phyloP scores from a whole-genome alignment of 92 coral and sea anemone species.

The Palythoa caribaeorum region DNA sequence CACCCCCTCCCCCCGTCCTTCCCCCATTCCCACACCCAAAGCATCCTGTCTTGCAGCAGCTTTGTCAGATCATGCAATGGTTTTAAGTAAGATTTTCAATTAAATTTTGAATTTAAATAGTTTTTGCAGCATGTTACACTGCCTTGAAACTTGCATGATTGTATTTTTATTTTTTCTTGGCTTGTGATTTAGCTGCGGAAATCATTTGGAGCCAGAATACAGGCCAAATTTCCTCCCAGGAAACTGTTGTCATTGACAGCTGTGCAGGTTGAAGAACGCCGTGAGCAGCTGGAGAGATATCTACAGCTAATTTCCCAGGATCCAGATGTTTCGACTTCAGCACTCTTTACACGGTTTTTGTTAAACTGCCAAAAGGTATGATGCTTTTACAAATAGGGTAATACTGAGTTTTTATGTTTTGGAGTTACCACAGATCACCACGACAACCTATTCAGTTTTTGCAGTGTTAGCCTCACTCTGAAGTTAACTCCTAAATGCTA shows the following conservation, averaged over 20 bases:
- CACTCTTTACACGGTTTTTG: constrained; percentile 72
- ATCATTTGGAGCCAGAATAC: constrained; percentile 82
- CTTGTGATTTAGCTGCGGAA: constrained; percentile 71
- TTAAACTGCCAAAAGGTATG: constrained; percentile 93
- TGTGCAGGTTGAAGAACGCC: constrained; percentile 87
- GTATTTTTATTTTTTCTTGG: not conserved
- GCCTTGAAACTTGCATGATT: not conserved
- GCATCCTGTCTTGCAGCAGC: no score
- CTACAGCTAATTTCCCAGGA: constrained; percentile 90
- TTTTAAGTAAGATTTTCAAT: no score
- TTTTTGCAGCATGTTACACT: no score
- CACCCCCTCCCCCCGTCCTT: no score
- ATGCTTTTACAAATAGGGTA: no score
- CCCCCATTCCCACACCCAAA: no score
- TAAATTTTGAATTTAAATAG: no score
- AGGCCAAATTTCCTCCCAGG: constrained; percentile 87
- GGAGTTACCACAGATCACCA: not conserved
- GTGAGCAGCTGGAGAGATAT: constrained; percentile 88
- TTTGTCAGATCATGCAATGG: no score
- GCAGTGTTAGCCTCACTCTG: no score
- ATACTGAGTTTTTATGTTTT: not conserved
- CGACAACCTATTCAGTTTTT: not conserved
- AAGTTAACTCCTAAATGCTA: no score
- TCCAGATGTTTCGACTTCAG: constrained; percentile 71
- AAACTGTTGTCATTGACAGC: constrained; percentile 80